These are phyloP conservation scores for Cryptocheilus praepositus DNA, from an alignment of 2,888 invertebrate species.

Conservation along the genomic window DNA sequence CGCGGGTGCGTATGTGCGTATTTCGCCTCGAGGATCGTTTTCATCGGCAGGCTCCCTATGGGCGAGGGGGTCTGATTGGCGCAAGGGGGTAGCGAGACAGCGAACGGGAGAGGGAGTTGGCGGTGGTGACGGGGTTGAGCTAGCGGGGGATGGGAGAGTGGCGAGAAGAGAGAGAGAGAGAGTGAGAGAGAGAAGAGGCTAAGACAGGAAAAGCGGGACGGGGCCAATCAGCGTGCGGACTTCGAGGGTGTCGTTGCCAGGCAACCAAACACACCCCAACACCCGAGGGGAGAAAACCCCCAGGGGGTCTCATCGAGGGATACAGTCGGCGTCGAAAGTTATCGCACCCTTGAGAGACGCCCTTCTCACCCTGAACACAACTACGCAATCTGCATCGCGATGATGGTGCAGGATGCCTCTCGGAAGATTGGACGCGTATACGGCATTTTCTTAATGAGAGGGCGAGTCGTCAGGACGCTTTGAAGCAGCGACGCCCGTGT, in stretches of 20 bases:
- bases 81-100: conserved; percentile 37
- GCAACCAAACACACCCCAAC: conserved; percentile 71
- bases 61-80: conserved; percentile 39
- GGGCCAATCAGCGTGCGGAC: conserved; percentile 57
- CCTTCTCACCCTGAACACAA: background rate
- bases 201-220: conserved; percentile 10
- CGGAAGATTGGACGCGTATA: conserved; percentile 1
- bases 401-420: too few species aligned
- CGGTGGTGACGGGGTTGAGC: conserved; percentile 40
- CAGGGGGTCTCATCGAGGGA: conserved; percentile 58
- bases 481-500: too few species aligned
- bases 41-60: conserved; percentile 41
- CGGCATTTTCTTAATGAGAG: background rate
- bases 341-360: conserved; percentile 55
- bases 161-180: conserved; percentile 16
- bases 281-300: conserved; percentile 59
- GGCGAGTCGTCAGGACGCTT: too few species aligned
- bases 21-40: conserved; percentile 39
- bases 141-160: conserved; percentile 27
- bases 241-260: conserved; percentile 71
- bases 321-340: conserved; percentile 62
- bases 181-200: conserved; percentile 53
- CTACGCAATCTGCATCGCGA: background rate
- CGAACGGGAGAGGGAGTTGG: conserved; percentile 28
- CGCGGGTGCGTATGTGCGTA: background rate